phyloP scores from a whole-genome alignment of 2,113 vertebrate species.

The Hystrix brachyura region DNA sequence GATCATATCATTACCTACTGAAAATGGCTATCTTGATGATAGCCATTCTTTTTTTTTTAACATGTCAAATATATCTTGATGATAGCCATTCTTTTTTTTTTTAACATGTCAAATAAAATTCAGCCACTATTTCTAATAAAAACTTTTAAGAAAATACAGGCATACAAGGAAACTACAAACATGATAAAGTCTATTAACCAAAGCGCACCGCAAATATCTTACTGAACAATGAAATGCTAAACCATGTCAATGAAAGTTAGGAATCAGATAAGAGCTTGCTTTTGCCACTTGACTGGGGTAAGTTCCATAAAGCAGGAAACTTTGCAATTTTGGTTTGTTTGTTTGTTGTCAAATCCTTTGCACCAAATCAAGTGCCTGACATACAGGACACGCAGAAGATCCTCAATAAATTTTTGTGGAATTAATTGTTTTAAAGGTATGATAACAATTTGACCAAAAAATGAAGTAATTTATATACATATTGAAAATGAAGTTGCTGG shows the following conservation, averaged over 20 bases:
- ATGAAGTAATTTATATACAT: not conserved
- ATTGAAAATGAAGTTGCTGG: not conserved
- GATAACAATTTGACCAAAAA: not conserved
- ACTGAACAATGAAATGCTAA: not conserved
- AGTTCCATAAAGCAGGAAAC: not conserved
- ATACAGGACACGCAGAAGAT: not conserved
- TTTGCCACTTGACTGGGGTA: not conserved
- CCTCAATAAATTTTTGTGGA: not conserved
- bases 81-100: not conserved
- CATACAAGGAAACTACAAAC: not conserved
- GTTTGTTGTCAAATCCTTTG: not conserved
- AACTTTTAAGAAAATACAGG: not conserved
- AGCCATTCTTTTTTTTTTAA: not conserved
- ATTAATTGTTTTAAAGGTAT: not conserved
- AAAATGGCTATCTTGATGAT: not conserved
- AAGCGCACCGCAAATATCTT: not conserved
- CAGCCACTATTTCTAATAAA: not conserved
- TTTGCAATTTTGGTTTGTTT: not conserved
- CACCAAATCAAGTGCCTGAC: not conserved
- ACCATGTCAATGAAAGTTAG: not conserved
- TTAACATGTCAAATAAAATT: constrained; percentile 14
- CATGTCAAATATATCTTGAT: not conserved
- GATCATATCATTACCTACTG: not conserved
- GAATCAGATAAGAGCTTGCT: not conserved
- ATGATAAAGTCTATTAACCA: not conserved